phyloP scores from a whole-genome alignment of 2,888 invertebrate genomes.

The Drosophila limbata region DNA sequence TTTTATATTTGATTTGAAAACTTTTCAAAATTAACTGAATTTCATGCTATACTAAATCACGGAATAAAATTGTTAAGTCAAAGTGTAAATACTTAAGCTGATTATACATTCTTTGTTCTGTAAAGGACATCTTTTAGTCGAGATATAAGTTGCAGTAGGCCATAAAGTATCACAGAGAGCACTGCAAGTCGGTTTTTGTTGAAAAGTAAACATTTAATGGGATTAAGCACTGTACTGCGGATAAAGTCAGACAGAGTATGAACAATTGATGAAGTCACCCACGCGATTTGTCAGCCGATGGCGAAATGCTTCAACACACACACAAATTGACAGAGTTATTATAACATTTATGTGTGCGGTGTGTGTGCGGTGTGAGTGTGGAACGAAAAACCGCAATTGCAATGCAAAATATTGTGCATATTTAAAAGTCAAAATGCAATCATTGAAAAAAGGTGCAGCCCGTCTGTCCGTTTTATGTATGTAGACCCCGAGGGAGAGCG shows the following conservation, averaged over 20 bases:
- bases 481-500: conserved; percentile 8
- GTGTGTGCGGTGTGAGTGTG: conserved; percentile 5
- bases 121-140: background rate
- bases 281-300: conserved; percentile 38
- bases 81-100: too few species aligned
- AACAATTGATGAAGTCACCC: conserved; percentile 33
- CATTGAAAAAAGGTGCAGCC: conserved; percentile 67
- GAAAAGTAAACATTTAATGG: conserved; percentile 1
- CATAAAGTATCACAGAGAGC: background rate
- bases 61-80: too few species aligned
- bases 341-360: conserved; percentile 38
- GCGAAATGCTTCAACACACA: conserved; percentile 18
- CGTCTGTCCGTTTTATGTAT: conserved; percentile 2
- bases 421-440: conserved; percentile 69
- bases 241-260: background rate
- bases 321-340: conserved; percentile 62
- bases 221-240: background rate
- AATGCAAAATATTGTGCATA: conserved; percentile 74
- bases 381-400: conserved; percentile 70
- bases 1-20: too few species aligned
- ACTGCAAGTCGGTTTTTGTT: background rate
- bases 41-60: too few species aligned
- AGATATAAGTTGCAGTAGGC: background rate
- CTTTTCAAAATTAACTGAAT: too few species aligned
- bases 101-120: too few species aligned